A percentile compares a stretch with the other conserved stretches of the same genome.
phyloP scores from a whole-genome alignment of 2,113 vertebrate species.

The Bambusicola thoracicus region DNA sequence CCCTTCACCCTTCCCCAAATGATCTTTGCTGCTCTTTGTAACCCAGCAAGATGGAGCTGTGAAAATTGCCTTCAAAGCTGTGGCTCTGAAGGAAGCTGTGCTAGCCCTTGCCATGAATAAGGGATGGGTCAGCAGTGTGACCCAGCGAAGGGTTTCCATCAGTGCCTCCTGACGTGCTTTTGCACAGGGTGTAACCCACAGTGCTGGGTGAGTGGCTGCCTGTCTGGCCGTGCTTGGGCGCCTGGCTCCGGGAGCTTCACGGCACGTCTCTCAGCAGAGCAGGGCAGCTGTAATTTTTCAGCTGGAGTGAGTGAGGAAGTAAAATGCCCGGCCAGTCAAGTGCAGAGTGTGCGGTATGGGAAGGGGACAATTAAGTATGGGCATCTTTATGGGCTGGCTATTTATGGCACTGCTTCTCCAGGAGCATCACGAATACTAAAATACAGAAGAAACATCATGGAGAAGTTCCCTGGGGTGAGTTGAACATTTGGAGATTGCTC shows the following conservation, averaged over 20 bases:
- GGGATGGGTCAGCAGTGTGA: neutral
- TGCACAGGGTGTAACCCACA: neutral
- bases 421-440: neutral
- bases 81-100: neutral
- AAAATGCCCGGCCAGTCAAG: constrained; percentile 15
- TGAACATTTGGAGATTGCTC: neutral
- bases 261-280: neutral
- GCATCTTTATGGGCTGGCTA: constrained; percentile 25
- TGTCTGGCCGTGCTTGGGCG: neutral
- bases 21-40: neutral
- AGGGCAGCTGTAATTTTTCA: neutral
- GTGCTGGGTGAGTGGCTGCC: neutral
- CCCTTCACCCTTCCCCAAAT: neutral
- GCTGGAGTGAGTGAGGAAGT: neutral
- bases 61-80: rapidly evolving
- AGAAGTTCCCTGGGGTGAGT: neutral
- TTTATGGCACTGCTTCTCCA: constrained; percentile 22
- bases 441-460: neutral
- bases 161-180: neutral
- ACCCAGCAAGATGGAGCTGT: neutral
- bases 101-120: neutral
- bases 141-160: neutral
- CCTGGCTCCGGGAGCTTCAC: neutral
- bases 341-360: neutral
- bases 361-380: neutral